Percentiles rank a stretch among this genome's conserved stretches.
Evolutionary conservation across 2,113 vertebrate species (phyloP).

Genomic region (Pantherophis guttatus): DNA sequence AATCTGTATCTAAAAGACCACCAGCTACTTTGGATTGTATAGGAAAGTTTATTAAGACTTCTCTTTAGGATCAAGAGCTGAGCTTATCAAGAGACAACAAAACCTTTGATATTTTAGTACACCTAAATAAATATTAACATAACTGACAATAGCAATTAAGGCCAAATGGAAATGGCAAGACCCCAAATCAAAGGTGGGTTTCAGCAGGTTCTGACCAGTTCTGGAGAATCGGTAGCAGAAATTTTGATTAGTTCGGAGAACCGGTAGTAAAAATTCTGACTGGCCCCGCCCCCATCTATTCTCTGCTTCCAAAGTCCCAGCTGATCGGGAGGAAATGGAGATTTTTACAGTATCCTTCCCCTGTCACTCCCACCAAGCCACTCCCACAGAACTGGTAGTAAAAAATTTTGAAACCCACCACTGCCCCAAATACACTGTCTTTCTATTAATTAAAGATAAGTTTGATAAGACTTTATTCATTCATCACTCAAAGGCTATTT

Average conservation of each 20-base stretch:
- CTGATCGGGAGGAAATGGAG: too few species aligned
- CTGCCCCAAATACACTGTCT: neutral
- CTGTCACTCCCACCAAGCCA: too few species aligned
- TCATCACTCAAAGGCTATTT: neutral
- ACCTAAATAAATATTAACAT: neutral
- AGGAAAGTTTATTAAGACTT: neutral
- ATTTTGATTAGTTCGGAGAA: too few species aligned
- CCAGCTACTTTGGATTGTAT: neutral
- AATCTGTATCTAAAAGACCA: neutral
- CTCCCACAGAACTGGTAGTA: too few species aligned
- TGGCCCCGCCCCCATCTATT: too few species aligned
- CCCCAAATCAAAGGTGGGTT: neutral
- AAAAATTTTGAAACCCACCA: too few species aligned
- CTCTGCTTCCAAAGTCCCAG: too few species aligned
- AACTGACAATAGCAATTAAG: neutral
- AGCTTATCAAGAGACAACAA: neutral
- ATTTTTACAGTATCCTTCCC: too few species aligned
- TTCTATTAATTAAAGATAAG: neutral
- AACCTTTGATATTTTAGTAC: neutral
- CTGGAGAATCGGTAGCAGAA: too few species aligned
- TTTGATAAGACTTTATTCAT: neutral
- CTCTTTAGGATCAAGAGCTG: neutral
- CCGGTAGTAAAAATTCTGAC: too few species aligned
- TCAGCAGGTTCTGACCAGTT: too few species aligned
- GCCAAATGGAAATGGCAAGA: neutral